A percentile compares a stretch with the other conserved stretches of the same genome.
Conservation (phyloP, 1,140 invertebrate genomes). For the Drosophila prosaltans region DNA sequence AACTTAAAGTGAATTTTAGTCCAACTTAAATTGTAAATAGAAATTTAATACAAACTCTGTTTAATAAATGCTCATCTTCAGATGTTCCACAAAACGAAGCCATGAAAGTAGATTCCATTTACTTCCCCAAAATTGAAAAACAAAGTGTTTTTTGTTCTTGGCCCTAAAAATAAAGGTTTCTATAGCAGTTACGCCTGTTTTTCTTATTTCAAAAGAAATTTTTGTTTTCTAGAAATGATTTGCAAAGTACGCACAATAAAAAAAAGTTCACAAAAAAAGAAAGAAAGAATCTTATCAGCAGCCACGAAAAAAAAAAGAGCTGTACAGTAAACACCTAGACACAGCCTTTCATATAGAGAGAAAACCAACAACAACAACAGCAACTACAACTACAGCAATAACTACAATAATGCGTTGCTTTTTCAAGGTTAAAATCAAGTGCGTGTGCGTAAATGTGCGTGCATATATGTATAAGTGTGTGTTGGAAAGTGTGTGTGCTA, state of each 20-base stretch:
- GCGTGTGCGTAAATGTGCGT: slow-evolving; percentile 55
- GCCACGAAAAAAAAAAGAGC: slow-evolving; percentile 38
- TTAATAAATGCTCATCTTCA: too few species aligned
- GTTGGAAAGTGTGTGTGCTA: background rate
- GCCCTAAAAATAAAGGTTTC: background rate
- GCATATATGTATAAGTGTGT: slow-evolving; percentile 2
- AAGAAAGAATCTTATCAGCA: slow-evolving; percentile 68
- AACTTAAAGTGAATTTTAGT: too few species aligned
- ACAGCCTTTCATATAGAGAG: slow-evolving; percentile 12
- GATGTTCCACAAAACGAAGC: too few species aligned
- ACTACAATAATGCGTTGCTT: slow-evolving; percentile 42
- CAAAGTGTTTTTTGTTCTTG: background rate
- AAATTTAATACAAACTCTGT: too few species aligned
- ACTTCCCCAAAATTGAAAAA: too few species aligned
- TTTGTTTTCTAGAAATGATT: slow-evolving; percentile 45
- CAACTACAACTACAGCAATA: slow-evolving; percentile 40
- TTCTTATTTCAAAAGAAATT: background rate
- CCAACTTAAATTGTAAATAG: too few species aligned
- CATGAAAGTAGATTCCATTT: too few species aligned
- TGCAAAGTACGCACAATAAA: slow-evolving; percentile 32
- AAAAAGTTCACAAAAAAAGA: slow-evolving; percentile 47
- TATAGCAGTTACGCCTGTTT: too few species aligned
- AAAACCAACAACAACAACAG: slow-evolving; percentile 22
- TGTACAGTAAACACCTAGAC: slow-evolving; percentile 56
- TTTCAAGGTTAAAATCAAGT: slow-evolving; percentile 80